Evolutionary conservation across 2,113 vertebrate genomes (phyloP).

Genomic region (Pogonocichla stellata): DNA sequence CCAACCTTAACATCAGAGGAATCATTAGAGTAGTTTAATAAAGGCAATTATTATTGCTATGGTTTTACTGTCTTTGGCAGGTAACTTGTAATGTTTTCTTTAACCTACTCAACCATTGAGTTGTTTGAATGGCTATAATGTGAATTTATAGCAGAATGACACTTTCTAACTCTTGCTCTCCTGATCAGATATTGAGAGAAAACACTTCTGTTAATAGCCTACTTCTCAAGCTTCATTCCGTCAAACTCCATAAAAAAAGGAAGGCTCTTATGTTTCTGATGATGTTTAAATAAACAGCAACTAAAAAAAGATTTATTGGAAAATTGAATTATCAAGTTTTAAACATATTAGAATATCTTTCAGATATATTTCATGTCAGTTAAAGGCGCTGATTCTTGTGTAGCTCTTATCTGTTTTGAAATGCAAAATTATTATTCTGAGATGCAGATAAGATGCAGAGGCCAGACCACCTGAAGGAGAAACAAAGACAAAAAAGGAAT

Average conservation of each 20-base stretch:
- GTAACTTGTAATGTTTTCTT: background rate
- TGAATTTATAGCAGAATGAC: background rate
- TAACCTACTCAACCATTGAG: background rate
- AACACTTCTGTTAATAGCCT: background rate
- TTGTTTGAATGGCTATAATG: background rate
- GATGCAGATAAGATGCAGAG: background rate
- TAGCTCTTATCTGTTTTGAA: background rate
- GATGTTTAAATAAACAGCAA: background rate
- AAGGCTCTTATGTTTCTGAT: background rate
- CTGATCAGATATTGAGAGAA: background rate
- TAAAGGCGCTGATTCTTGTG: background rate
- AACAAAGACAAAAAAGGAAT: background rate
- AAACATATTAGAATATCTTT: background rate
- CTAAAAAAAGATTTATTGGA: background rate
- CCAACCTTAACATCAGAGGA: background rate
- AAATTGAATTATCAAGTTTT: background rate
- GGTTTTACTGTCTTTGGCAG: background rate
- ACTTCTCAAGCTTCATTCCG: background rate
- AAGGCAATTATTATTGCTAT: background rate
- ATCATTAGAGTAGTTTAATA: background rate
- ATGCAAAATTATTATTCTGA: background rate
- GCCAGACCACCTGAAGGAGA: background rate
- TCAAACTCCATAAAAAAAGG: background rate
- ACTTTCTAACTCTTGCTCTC: background rate
- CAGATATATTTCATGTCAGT: background rate